phyloP scores from a whole-genome alignment of 2,113 vertebrate genomes.

The Ageneiosus marmoratus region DNA sequence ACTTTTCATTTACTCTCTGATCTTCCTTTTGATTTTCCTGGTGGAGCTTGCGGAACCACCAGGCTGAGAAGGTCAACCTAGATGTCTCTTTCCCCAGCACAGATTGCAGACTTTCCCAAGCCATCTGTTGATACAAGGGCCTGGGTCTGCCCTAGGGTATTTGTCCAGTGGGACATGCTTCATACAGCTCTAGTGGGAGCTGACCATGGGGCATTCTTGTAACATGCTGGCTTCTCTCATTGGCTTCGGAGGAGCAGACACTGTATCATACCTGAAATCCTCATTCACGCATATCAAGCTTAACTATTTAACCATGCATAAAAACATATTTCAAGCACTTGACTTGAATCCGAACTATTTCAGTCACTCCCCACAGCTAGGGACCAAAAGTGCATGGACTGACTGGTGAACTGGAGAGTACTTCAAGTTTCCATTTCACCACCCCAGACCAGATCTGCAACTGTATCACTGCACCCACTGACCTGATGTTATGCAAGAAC shows the following conservation, averaged over 20 bases:
- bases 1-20: background rate
- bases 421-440: background rate
- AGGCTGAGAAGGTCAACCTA: background rate
- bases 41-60: background rate
- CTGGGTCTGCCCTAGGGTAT: background rate
- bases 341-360: background rate
- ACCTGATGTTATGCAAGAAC: background rate
- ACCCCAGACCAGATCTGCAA: background rate
- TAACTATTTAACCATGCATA: background rate
- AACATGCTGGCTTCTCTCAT: background rate
- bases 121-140: background rate
- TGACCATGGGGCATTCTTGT: background rate
- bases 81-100: background rate
- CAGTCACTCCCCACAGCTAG: background rate
- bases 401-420: background rate
- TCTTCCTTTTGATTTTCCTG: background rate
- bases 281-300: background rate
- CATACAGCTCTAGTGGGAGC: background rate
- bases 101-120: slow-evolving; percentile 9
- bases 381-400: background rate
- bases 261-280: background rate
- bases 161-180: background rate
- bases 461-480: background rate
- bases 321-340: background rate
- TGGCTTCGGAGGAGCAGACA: background rate